Conservation (phyloP, 2,888 invertebrate genomes). For the Caenorhabditis sp. region DNA sequence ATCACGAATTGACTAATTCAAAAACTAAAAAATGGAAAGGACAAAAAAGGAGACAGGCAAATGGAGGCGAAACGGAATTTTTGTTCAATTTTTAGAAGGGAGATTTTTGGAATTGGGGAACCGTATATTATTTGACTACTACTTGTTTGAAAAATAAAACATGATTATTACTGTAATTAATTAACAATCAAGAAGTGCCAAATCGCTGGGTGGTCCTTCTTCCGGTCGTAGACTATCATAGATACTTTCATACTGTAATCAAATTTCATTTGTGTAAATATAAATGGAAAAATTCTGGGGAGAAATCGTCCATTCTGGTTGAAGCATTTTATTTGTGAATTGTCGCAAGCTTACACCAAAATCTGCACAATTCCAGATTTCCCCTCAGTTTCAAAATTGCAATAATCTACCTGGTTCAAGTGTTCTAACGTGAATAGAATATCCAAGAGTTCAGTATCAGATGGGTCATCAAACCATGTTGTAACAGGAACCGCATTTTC, state of each 20-base stretch:
- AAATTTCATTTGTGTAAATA: no score
- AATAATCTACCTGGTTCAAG: slow-evolving; percentile 83
- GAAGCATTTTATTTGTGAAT: no score
- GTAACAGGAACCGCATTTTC: slow-evolving; percentile 99
- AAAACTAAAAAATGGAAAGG: no score
- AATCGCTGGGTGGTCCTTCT: slow-evolving; percentile 32
- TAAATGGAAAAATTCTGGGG: not conserved
- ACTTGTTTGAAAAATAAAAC: slow-evolving; percentile 3
- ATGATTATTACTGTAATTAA: not conserved
- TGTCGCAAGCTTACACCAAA: no score
- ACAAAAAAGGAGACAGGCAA: no score
- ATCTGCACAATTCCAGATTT: not conserved
- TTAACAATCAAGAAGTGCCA: slow-evolving; percentile 22
- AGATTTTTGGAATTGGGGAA: no score
- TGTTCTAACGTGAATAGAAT: slow-evolving; percentile 97
- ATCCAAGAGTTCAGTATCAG: slow-evolving; percentile 94
- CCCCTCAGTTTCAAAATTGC: not conserved
- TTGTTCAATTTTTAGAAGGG: no score
- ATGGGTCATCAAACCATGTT: slow-evolving; percentile 99
- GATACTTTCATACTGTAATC: slow-evolving; percentile 31
- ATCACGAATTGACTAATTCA: no score
- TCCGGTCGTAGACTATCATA: slow-evolving; percentile 32
- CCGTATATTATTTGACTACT: no score
- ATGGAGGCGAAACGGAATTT: no score
- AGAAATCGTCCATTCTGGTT: not conserved